phyloP scores from a whole-genome alignment of 2,888 invertebrate genomes.

The Drosophila robusta region DNA sequence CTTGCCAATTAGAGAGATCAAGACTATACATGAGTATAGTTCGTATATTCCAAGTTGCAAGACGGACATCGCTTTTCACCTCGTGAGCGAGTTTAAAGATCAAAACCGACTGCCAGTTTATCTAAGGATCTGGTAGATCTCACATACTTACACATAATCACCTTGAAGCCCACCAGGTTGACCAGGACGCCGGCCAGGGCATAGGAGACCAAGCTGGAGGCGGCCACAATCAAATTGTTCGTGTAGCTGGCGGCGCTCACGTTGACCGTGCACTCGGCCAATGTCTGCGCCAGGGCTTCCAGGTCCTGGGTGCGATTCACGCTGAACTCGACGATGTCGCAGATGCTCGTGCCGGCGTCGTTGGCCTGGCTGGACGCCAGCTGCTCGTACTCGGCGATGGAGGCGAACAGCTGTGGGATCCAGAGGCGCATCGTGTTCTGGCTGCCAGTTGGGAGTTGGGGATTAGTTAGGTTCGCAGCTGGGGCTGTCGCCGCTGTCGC shows the following conservation, averaged over 20 bases:
- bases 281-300: slow-evolving; percentile 16
- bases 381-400: slow-evolving; percentile 86
- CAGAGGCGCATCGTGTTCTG: slow-evolving; percentile 93
- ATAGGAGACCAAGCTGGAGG: slow-evolving; percentile 88
- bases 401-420: slow-evolving; percentile 93
- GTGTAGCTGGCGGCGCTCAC: slow-evolving; percentile 88
- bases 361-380: slow-evolving; percentile 53
- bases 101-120: neutral
- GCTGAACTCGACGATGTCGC: slow-evolving; percentile 76
- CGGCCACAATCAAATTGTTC: slow-evolving; percentile 89
- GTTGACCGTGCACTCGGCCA: slow-evolving; percentile 68
- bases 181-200: slow-evolving; percentile 87
- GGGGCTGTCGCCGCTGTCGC: neutral
- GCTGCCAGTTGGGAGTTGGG: slow-evolving; percentile 82
- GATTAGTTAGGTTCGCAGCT: slow-evolving; percentile 3
- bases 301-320: slow-evolving; percentile 73
- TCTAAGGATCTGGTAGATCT: too few relatives aligned
- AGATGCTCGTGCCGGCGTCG: slow-evolving; percentile 52
- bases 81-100: too few relatives aligned
- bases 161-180: slow-evolving; percentile 86
- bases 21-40: too few relatives aligned
- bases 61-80: too few relatives aligned
- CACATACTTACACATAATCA: slow-evolving; percentile 85
- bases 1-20: too few relatives aligned
- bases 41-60: too few relatives aligned